Evolutionary conservation across 2,888 invertebrate species (phyloP).

Genomic region (Prosopocoilus inquinatus): DNA sequence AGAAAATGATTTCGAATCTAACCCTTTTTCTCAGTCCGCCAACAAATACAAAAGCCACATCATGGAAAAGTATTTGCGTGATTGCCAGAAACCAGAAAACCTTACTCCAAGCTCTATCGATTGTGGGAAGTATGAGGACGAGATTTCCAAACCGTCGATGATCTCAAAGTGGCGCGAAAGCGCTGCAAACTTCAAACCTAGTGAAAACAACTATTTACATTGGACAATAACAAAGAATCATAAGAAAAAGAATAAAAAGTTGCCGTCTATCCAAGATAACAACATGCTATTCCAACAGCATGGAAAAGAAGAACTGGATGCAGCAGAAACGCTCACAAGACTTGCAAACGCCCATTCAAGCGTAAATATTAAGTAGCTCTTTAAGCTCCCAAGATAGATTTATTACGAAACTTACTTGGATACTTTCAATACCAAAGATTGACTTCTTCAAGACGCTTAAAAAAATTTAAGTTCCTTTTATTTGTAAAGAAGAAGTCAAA

Average conservation of each 20-base stretch:
- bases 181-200: conserved; percentile 70
- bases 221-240: conserved; percentile 53
- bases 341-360: conserved; percentile 53
- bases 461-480: too few relatives aligned
- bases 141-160: conserved; percentile 54
- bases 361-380: not conserved
- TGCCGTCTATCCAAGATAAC: conserved; percentile 9
- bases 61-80: conserved; percentile 59
- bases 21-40: conserved; percentile 40
- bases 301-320: conserved; percentile 72
- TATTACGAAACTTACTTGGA: too few relatives aligned
- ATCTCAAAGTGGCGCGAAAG: conserved; percentile 75
- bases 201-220: conserved; percentile 68
- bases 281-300: conserved; percentile 46
- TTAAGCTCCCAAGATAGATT: too few relatives aligned
- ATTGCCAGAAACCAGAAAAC: conserved; percentile 44
- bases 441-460: too few relatives aligned
- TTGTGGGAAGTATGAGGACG: conserved; percentile 25
- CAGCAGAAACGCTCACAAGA: conserved; percentile 71
- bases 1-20: conserved; percentile 38
- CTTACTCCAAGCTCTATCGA: conserved; percentile 10
- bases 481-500: too few relatives aligned
- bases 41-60: conserved; percentile 60
- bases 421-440: not conserved
- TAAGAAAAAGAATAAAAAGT: conserved; percentile 39